phyloP scores from a whole-genome alignment of 30 jellyfish, hydroid and myxozoan genomes.

The Turritopsis dohrnii region DNA sequence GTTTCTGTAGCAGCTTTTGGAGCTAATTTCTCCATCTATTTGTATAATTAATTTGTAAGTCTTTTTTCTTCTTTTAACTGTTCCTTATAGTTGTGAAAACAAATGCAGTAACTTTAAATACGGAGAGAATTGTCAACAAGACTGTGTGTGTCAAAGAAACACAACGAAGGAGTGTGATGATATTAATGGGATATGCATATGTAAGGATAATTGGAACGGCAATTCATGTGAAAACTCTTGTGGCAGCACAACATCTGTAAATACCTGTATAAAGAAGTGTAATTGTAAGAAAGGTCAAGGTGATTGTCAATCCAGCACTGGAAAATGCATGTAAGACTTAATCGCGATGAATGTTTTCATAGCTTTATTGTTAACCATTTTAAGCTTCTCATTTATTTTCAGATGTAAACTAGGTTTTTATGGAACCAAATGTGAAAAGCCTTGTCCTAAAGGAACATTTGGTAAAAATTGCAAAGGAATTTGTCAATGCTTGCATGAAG shows the following conservation, averaged over 20 bases:
- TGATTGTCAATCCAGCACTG: too few species aligned
- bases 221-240: too few species aligned
- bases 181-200: too few species aligned
- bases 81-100: neutral
- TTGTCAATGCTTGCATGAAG: conserved; percentile 54
- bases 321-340: conserved; percentile 22
- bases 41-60: too few species aligned
- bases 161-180: conserved; percentile 13
- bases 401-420: conserved; percentile 57
- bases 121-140: conserved; percentile 19
- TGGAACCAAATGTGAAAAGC: conserved; percentile 52
- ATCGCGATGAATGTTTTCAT: conserved; percentile 20
- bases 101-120: conserved; percentile 13
- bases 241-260: too few species aligned
- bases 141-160: conserved; percentile 23
- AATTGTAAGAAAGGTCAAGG: too few species aligned
- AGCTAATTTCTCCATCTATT: too few species aligned
- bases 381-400: neutral
- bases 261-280: too few species aligned
- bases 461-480: conserved; percentile 43
- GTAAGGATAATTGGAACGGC: too few species aligned
- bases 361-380: conserved; percentile 32
- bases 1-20: too few species aligned
- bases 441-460: conserved; percentile 43
- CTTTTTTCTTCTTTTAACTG: too few species aligned